Base-by-base conservation (phyloP, 2,113 vertebrate species). In the Acrocephalus arundinaceus region DNA sequence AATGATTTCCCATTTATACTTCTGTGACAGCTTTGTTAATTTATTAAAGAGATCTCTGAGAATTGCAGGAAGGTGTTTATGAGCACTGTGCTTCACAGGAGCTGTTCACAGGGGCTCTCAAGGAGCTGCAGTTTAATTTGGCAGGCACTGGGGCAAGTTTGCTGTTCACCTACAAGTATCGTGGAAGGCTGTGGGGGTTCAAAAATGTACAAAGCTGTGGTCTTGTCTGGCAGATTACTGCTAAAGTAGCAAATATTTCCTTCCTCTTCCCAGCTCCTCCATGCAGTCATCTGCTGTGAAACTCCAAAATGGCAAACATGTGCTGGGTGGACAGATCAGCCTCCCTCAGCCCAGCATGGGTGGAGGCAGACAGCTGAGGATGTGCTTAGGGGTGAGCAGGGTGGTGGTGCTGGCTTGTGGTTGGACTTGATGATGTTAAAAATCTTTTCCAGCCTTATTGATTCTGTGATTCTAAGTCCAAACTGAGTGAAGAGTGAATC, bases 21-120 rank as follows among this genome's bases (percentile, higher is more conserved):
- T 98, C 94, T 94, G 84, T 95, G 96, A 96, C 89, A 92, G 89
- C 93, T 72, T 63, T 84, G 94, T 93, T 97, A 91, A 96, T 97
- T 97, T 97, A 96, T 97, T 96, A 94, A 96, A 49, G 74, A 94
- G 86, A 71, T 90, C 65, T 73, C 94, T 76, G 72, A 71, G 96
- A 87, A 89, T 94, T 91, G 73, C 45, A 59, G 86, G 84, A 79
- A 86, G 90, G 88, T 93, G 87, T 94, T 94, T 96, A 85, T 93
- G 78, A 73, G 80, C 43, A 15, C 55, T 35, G 7, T 1, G 58
- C 83, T 89, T 77, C 65, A 22, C 85, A 78, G 90, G 37, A 92
- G 57, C 65, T 49, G 5, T 51, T 55, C 63, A 39, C 48, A 10
- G 88, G 31, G 72, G 61, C 84, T 95, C 87, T 61, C 68, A 20